These are phyloP conservation scores for Bilobella aurantiaca DNA, from an alignment of 1,140 invertebrate genomes.

Conservation along the genomic window DNA sequence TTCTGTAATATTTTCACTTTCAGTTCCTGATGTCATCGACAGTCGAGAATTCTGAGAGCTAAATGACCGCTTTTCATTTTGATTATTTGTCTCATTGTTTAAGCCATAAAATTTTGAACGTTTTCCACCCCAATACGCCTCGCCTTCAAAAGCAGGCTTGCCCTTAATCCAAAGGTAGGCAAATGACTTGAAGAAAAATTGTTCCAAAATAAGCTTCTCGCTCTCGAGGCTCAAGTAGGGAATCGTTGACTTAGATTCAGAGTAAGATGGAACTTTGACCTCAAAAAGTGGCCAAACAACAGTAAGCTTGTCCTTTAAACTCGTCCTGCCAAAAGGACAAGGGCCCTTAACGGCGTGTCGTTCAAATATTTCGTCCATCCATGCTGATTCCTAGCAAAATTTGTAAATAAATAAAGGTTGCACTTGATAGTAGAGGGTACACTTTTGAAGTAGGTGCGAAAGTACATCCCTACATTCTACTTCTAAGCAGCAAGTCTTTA, in stretches of 20 bases:
- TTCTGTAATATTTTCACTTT: not conserved
- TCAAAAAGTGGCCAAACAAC: constrained; percentile 3
- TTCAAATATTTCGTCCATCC: constrained; percentile 29
- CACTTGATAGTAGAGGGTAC: not conserved
- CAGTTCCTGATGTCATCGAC: too few relatives aligned
- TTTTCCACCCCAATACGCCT: not conserved
- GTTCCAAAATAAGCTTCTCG: constrained; percentile 19
- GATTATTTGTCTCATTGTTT: too few relatives aligned
- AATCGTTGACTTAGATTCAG: constrained; percentile 27
- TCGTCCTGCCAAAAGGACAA: not conserved
- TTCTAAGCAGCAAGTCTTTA: too few relatives aligned
- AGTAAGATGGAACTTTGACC: constrained; percentile 22
- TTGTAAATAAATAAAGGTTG: not conserved
- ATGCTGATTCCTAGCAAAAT: constrained; percentile 19
- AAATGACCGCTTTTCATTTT: too few relatives aligned
- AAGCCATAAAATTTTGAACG: not conserved
- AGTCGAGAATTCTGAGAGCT: too few relatives aligned
- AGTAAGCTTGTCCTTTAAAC: not conserved
- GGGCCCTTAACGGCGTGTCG: not conserved
- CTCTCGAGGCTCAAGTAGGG: constrained; percentile 3
- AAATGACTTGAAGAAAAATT: constrained; percentile 27
- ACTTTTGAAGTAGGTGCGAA: not conserved
- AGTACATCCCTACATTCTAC: too few relatives aligned
- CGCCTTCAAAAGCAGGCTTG: constrained; percentile 29
- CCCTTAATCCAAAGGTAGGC: constrained; percentile 31